phyloP scores from a whole-genome alignment of 1,140 invertebrate species.

The Riptortus pedestris region DNA sequence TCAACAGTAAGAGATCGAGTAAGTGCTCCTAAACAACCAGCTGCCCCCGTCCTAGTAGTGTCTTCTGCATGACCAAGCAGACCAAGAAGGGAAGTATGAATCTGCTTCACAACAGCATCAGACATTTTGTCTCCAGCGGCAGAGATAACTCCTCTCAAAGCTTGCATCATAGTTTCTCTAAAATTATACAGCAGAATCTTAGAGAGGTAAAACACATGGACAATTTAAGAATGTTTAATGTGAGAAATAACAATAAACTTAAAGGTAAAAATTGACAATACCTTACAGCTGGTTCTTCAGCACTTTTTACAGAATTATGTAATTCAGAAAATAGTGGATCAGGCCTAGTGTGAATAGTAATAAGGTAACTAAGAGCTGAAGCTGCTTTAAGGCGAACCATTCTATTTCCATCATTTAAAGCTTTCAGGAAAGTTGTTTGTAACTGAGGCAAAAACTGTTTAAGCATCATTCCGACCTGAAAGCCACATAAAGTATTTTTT shows the following conservation, averaged over 20 bases:
- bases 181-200: no score
- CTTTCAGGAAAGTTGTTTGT: slow-evolving; percentile 94
- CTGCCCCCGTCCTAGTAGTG: slow-evolving; percentile 62
- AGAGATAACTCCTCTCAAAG: slow-evolving; percentile 68
- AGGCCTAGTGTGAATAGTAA: slow-evolving; percentile 77
- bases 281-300: slow-evolving; percentile 71
- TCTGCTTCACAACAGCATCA: slow-evolving; percentile 60
- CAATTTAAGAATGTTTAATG: background rate
- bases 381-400: slow-evolving; percentile 83
- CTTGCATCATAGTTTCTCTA: slow-evolving; percentile 84
- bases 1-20: slow-evolving; percentile 60
- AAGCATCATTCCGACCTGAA: slow-evolving; percentile 75
- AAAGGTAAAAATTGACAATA: slow-evolving; percentile 33
- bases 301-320: slow-evolving; percentile 70
- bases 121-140: slow-evolving; percentile 83
- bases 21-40: slow-evolving; percentile 82
- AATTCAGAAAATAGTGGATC: slow-evolving; percentile 85
- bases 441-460: slow-evolving; percentile 97
- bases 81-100: slow-evolving; percentile 56
- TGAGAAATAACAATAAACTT: background rate
- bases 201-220: background rate
- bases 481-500: slow-evolving; percentile 14
- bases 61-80: slow-evolving; percentile 69
- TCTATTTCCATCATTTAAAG: slow-evolving; percentile 77
- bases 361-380: slow-evolving; percentile 73